Conservation (phyloP, 2,888 invertebrate genomes). For the Leptothorax acervorum region DNA sequence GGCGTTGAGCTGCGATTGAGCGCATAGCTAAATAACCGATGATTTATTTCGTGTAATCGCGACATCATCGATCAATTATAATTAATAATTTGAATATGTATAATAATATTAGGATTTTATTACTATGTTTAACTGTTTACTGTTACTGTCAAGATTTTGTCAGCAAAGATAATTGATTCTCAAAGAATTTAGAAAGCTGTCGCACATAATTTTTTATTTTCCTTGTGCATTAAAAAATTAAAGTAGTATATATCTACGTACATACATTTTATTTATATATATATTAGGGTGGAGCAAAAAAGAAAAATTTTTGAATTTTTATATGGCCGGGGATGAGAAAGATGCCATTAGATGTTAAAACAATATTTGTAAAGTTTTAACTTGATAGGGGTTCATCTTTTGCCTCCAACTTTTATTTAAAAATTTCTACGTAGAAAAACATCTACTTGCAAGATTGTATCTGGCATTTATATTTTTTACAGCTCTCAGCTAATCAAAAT, state of each 20-base stretch:
- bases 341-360: no score
- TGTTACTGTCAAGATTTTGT: not conserved
- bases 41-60: not conserved
- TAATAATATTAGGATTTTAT: not conserved
- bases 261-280: not conserved
- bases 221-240: not conserved
- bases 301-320: no score
- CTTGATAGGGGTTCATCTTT: no score
- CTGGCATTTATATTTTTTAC: no score
- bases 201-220: not conserved
- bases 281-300: no score
- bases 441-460: no score
- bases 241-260: no score
- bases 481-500: no score
- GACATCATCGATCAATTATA: not conserved
- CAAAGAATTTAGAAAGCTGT: not conserved
- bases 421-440: no score
- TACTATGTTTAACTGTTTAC: not conserved
- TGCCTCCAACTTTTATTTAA: no score
- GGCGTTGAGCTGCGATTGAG: constrained; percentile 18
- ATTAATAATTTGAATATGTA: not conserved
- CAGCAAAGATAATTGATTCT: not conserved
- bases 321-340: no score
- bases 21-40: not conserved
- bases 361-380: no score